phyloP scores from a whole-genome alignment of 2,888 invertebrate species.

The Heliconius hortense region DNA sequence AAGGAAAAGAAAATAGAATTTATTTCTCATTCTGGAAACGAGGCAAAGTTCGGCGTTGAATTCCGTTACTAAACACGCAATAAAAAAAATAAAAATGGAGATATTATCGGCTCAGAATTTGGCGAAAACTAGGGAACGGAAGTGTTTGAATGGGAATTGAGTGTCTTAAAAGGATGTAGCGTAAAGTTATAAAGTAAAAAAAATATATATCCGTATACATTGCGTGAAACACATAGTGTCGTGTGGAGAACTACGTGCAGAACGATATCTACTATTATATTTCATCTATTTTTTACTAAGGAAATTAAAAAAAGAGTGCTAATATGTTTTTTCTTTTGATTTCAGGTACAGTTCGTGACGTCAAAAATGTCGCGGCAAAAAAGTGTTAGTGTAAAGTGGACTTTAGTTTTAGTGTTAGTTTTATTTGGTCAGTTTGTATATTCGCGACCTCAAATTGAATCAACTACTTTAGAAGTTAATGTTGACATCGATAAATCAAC shows the following conservation, averaged over 20 bases:
- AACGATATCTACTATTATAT: neutral
- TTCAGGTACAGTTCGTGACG: constrained; percentile 65
- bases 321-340: constrained; percentile 48
- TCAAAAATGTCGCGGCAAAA: constrained; percentile 70
- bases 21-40: neutral
- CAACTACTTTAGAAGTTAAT: constrained; percentile 46
- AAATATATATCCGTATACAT: neutral
- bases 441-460: constrained; percentile 67
- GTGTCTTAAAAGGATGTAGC: no score
- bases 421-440: constrained; percentile 62
- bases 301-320: neutral
- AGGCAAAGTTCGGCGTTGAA: neutral
- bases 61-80: neutral
- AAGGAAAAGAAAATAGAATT: no score
- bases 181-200: no score
- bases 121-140: neutral
- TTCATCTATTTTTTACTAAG: neutral
- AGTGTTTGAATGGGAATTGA: neutral
- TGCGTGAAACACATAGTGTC: neutral
- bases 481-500: constrained; percentile 58
- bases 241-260: neutral
- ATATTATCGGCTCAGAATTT: neutral
- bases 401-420: constrained; percentile 72
- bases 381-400: constrained; percentile 72
- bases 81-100: no score